Evolutionary conservation across 2,888 invertebrate genomes (phyloP).

Genomic region (Cerceris rybyensis): DNA sequence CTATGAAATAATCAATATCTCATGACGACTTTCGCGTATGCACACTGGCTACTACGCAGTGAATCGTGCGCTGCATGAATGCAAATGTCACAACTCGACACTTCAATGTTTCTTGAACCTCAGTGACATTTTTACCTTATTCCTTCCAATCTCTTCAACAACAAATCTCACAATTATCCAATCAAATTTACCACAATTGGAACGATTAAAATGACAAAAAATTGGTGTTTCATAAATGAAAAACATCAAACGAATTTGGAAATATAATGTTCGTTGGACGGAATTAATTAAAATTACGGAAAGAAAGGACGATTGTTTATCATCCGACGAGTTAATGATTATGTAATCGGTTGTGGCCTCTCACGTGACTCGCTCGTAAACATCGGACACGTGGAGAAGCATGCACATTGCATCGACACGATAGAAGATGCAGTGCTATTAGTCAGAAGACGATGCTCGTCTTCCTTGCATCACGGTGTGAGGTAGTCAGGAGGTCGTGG

Average conservation of each 20-base stretch:
- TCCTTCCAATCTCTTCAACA: too few species aligned
- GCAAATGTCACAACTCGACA: constrained; percentile 18
- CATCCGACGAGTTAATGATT: constrained; percentile 46
- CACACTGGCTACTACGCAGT: constrained; percentile 19
- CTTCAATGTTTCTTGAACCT: not conserved
- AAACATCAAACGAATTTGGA: not conserved
- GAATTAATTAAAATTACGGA: constrained; percentile 43
- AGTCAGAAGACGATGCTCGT: constrained; percentile 14
- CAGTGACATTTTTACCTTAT: not conserved
- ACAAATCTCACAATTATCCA: too few species aligned
- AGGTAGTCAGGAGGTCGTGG: not conserved
- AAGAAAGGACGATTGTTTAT: constrained; percentile 55
- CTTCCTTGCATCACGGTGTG: constrained; percentile 1
- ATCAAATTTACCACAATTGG: too few species aligned
- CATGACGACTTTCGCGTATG: constrained; percentile 39
- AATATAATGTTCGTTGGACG: not conserved
- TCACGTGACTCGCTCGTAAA: constrained; percentile 50
- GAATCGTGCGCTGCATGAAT: constrained; percentile 17
- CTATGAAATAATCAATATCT: constrained; percentile 32
- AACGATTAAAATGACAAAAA: not conserved
- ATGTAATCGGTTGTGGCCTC: constrained; percentile 42
- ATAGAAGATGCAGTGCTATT: constrained; percentile 29
- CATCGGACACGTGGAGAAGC: constrained; percentile 30
- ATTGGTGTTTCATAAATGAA: not conserved
- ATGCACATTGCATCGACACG: constrained; percentile 19